Percentiles rank a stretch among this genome's conserved stretches.
Evolutionary conservation across 2,797 vertebrate species (phyloP).

Genomic region (Cercopithecus diana): DNA sequence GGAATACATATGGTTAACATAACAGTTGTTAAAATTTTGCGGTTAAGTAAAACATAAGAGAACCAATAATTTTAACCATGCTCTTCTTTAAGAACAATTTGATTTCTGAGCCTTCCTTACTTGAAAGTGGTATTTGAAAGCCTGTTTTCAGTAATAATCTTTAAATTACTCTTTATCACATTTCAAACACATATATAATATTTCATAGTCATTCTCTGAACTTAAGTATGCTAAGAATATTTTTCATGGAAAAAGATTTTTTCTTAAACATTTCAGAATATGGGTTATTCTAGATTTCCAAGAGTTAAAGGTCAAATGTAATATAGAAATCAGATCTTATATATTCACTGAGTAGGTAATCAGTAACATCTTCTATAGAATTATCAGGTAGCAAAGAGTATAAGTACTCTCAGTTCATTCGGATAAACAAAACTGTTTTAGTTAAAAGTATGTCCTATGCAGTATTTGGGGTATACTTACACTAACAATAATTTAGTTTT

Average conservation of each 20-base stretch:
- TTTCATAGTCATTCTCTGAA: neutral
- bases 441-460: neutral
- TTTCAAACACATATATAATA: neutral
- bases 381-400: neutral
- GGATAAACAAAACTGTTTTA: neutral
- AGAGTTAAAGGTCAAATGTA: neutral
- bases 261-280: neutral
- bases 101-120: neutral
- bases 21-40: neutral
- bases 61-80: neutral
- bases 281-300: neutral
- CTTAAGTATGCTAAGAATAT: neutral
- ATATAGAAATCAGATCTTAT: neutral
- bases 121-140: neutral
- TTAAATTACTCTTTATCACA: neutral
- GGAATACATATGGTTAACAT: neutral
- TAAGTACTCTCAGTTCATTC: neutral
- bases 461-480: neutral
- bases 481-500: neutral
- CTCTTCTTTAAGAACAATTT: neutral
- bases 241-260: neutral
- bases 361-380: neutral
- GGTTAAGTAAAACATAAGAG: conserved; percentile 22
- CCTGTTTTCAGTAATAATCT: neutral
- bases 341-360: neutral